Evolutionary conservation across 2,888 invertebrate genomes (phyloP), one percentile per base, ranked within the genome.

Genomic region (Calameuta filiformis): DNA sequence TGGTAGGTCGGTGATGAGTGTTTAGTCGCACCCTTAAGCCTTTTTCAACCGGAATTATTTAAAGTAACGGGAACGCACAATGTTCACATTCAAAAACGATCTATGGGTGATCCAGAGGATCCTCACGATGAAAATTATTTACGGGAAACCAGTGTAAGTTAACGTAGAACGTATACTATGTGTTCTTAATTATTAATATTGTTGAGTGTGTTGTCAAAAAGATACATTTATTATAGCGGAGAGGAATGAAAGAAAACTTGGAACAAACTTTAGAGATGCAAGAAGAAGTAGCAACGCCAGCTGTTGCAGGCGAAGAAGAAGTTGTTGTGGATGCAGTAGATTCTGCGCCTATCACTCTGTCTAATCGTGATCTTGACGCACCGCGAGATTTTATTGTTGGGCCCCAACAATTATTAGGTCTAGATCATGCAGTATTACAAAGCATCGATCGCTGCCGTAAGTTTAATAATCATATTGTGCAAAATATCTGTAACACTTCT

Each of bases 61-160:
- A 96, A 96, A 87, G 95, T 98, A 30, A 98, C 98, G 0, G 97
- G 97, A 0, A 90, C 92, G 0, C 96, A 97, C 90, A 92, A 93
- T 37, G 95, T 95, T 1, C 95, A 95, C 85, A 95, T 95, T 15
- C 97, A 97, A 87, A 95, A 94, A 83, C 91, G 94, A 73, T 94
- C 93, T 69, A 92, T 93, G 75, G 95, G 97, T 4, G 98, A 98
- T 89, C 95, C 98, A 0, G 97, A 98, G 91, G 98, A 98, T 92
- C 98, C 98, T 3, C 97, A 97, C 89, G 98, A 98, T 93, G 97
- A 97, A 23, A 96, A 97, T 88, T 98, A 97, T 89, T 92, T 98
- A 15, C 93, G 97, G 81, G 98, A 98, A 92, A 98, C 97, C 0
- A 96, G 97, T 83, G 94, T 94, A 90, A 90, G 92, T 85, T 74